Evolutionary conservation across 2,113 vertebrate species (phyloP).

Genomic region (Hoplias malabaricus): DNA sequence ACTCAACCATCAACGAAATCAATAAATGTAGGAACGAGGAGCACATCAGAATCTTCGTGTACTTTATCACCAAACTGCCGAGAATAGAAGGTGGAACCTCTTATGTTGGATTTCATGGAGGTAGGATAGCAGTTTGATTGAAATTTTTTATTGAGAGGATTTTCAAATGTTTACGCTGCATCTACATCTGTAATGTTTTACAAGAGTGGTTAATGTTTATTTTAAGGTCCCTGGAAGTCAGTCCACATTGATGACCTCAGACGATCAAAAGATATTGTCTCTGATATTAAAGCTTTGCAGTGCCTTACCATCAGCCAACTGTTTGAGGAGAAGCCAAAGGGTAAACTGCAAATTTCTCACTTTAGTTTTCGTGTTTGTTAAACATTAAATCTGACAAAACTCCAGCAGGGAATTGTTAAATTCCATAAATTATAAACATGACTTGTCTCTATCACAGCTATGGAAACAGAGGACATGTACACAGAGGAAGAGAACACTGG

Average conservation of each 20-base stretch:
- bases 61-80: conserved; percentile 89
- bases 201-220: neutral
- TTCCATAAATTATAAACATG: neutral
- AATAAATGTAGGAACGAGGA: conserved; percentile 73
- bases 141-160: neutral
- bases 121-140: conserved; percentile 59
- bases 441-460: conserved; percentile 56
- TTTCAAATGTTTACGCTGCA: too few species aligned
- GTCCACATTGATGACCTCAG: conserved; percentile 94
- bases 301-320: conserved; percentile 86
- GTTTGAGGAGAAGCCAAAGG: conserved; percentile 69
- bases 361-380: neutral
- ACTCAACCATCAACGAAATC: conserved; percentile 89
- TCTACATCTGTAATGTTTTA: neutral
- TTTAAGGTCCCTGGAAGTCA: conserved; percentile 86
- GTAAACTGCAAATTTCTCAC: conserved; percentile 56
- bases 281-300: conserved; percentile 84
- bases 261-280: conserved; percentile 81
- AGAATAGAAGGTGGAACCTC: conserved; percentile 82
- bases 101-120: conserved; percentile 91
- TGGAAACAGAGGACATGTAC: conserved; percentile 68
- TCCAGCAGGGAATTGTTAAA: neutral
- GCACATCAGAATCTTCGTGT: conserved; percentile 74
- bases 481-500: conserved; percentile 48
- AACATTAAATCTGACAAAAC: neutral